Base-by-base conservation (phyloP, 2,888 invertebrate genomes). In the Apantesis nais region DNA sequence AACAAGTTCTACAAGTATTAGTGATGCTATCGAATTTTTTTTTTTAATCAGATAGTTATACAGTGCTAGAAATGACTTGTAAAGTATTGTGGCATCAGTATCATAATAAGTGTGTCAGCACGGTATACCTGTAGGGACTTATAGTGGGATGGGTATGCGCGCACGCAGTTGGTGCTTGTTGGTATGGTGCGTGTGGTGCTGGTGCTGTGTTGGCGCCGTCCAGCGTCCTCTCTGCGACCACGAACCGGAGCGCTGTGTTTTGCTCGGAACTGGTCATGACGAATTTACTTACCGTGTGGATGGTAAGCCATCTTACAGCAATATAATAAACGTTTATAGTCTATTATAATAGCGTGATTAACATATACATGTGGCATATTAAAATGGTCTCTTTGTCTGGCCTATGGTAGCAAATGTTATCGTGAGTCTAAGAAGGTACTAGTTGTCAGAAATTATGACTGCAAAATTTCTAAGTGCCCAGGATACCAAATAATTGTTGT, bases 241-340 rank as follows among this genome's bases (percentile, higher is more conserved):
- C 29, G 58, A 29, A 14, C 58, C 58, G 2, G 5, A 29, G 7
- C 44, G 66, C 62, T 70, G 70, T 12, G 14, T 19, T 2, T 8
- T 9, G 60, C 48, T 25, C 22, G 44, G 34, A 11, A 25, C 1
- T 16, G 39, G 22, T 12, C 34, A 25, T 29, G 69, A 65, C 60
- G 65, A 65, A 48, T 58, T 52, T 37, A 60, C 0, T 14, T 70
- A 44, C 48, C 29, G 11, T 12, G 65, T 70, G 14, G 61, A 70
- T 29, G 69, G 69, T 70, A 37, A 65, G 69, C n/a, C 14, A 14
- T 8, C 11, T 48, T 22, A 52, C 48, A 48, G 8, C 22, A 19
- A 44, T 44, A 19, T 44, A 16, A 44, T 44, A 5, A 19, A 48
- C 16, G 5, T 16, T 44, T 5, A 44, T 19, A 16, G 16, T 5